Conservation (phyloP, 35 echinoderm and acorn worm genomes). For the Heliocidaris erythrogramma region DNA sequence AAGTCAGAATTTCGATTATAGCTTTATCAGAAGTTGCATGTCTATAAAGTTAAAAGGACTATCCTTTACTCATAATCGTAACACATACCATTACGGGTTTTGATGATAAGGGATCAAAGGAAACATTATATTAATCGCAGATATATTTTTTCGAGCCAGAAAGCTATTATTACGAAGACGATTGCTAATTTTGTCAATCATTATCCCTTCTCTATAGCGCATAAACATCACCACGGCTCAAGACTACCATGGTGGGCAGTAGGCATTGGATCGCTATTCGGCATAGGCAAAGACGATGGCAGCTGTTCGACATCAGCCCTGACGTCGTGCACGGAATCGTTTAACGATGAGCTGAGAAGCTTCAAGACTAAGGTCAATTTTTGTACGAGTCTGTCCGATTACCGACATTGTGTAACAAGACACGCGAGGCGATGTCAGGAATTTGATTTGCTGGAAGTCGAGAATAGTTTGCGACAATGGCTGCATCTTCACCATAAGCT, state of each 20-base stretch:
- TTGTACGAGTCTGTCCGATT: slow-evolving; percentile 14
- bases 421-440: neutral
- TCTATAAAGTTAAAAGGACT: no score
- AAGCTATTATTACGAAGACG: no score
- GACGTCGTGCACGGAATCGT: slow-evolving; percentile 23
- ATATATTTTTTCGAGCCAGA: no score
- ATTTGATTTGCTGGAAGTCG: slow-evolving; percentile 5
- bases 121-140: no score
- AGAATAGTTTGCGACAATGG: neutral
- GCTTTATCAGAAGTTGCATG: no score
- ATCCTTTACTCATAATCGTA: no score
- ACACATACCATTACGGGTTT: no score
- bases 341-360: neutral
- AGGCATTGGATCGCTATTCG: neutral
- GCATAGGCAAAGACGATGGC: neutral
- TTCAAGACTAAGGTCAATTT: neutral
- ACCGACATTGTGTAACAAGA: slow-evolving; percentile 15
- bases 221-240: neutral
- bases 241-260: neutral
- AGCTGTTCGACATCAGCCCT: neutral
- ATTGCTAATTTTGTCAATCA: no score
- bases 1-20: no score
- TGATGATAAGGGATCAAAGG: no score
- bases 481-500: slow-evolving; percentile 4
- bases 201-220: neutral